Evolutionary conservation across 1,140 invertebrate genomes (phyloP), one percentile per base, ranked within the genome.

Genomic region (Meteorus sp.): DNA sequence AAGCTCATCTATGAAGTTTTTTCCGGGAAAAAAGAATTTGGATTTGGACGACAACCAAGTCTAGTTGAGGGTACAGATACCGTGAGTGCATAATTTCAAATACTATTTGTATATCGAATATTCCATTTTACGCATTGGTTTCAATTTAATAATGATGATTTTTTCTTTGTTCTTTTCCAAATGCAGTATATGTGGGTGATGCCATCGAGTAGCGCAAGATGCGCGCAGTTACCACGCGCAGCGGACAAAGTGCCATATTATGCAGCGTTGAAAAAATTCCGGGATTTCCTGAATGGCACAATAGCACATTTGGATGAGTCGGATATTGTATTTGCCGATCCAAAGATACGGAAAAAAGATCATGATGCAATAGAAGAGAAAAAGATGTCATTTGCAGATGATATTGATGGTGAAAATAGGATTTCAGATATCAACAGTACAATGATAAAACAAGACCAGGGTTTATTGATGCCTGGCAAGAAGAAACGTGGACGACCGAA

Each of bases 1-100:
- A 98, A 98, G 84, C 86, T 97, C 55, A 98, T 98, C 64, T 98
- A 97, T 82, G 94, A 97, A 82, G 93, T 97, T 17, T 98, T 97
- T 83, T 93, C 91, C 54, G 95, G 95, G 6, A 97, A 96, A 78
- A 98, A 98, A 77, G 94, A 98, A 76, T 98, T 98, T 80, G 88
- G 92, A 74, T 96, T 98, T 81, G 96, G 96, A 44, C 89, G 95
- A 70, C 95, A 98, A 77, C 92, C 94, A 0, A 94, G 94, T 74
- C 86, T 90, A 29, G 88, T 98, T 19, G 91, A 95, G 63, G 94
- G 93, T 50, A 97, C 95, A 15, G 93, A 93, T 73, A 97, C 94
- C 59, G 94, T 97, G 84, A 91, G 88, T 82, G 29, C 20, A 51
- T 44, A 53, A 43, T 61, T 60, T 58, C 19, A 9, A 23, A 57